Evolutionary conservation across 2,888 invertebrate species (phyloP).

Genomic region (Andrena bicolor): DNA sequence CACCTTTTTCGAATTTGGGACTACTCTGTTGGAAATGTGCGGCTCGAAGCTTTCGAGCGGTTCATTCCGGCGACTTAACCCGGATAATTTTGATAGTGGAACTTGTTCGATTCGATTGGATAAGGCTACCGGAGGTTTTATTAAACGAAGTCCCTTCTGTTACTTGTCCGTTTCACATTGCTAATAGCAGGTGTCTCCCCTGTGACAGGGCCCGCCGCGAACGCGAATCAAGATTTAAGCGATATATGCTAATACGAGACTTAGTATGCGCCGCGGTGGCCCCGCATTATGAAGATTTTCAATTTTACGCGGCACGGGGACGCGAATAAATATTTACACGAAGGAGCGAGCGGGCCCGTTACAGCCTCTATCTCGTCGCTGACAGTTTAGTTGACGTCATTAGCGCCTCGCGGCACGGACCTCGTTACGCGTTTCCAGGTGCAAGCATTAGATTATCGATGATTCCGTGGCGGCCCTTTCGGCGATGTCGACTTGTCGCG

Average conservation of each 20-base stretch:
- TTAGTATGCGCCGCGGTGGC: conserved; percentile 75
- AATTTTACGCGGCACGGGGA: conserved; percentile 73
- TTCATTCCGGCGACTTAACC: no score
- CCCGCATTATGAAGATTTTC: conserved; percentile 78
- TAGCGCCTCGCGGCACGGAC: conserved; percentile 54
- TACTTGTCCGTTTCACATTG: conserved; percentile 24
- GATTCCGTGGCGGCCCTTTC: conserved; percentile 13
- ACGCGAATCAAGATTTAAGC: conserved; percentile 76
- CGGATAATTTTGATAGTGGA: no score
- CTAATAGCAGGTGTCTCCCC: conserved; percentile 22
- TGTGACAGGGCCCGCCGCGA: conserved; percentile 60
- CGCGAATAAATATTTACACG: conserved; percentile 75
- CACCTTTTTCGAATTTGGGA: no score
- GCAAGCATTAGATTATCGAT: conserved; percentile 53
- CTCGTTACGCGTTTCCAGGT: conserved; percentile 58
- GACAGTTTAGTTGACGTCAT: conserved; percentile 66
- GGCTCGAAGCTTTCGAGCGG: no score
- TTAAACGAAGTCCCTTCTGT: conserved; percentile 36
- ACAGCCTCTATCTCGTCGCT: conserved; percentile 47
- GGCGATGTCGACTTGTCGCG: background rate
- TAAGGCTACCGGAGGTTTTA: conserved; percentile 8
- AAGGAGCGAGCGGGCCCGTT: conserved; percentile 49
- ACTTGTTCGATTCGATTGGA: background rate
- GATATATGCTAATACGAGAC: conserved; percentile 76
- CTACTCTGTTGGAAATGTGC: no score